Evolutionary conservation across 1,140 invertebrate genomes (phyloP).

Genomic region (Drosophila orena): DNA sequence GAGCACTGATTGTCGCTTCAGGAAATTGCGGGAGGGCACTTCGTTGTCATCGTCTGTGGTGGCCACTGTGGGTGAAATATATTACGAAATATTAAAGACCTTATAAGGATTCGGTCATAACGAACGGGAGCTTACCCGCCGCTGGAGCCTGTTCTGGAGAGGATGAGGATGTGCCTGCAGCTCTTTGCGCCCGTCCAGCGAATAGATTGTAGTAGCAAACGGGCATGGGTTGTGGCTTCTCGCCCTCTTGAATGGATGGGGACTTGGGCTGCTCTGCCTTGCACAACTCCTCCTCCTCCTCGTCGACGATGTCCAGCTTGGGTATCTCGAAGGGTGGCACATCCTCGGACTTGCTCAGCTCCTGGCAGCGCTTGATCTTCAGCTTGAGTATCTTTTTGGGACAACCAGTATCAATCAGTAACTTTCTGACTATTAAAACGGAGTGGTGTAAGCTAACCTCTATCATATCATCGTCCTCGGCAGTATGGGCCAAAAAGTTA

Average conservation of each 20-base stretch:
- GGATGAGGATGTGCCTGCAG: conserved; percentile 75
- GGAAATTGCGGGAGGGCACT: conserved; percentile 90
- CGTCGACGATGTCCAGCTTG: conserved; percentile 67
- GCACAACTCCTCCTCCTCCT: conserved; percentile 64
- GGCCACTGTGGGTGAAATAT: conserved; percentile 63
- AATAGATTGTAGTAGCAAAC: conserved; percentile 83
- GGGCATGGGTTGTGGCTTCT: conserved; percentile 83
- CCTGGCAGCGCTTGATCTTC: conserved; percentile 77
- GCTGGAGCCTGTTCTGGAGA: conserved; percentile 80
- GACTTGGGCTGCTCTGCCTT: conserved; percentile 62
- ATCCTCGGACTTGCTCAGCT: conserved; percentile 70
- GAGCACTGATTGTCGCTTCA: conserved; percentile 93
- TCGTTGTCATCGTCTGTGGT: conserved; percentile 93
- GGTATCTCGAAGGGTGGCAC: conserved; percentile 63
- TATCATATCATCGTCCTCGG: conserved; percentile 75
- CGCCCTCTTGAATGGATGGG: conserved; percentile 65
- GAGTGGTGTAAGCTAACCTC: conserved; percentile 39
- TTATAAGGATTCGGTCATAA: background rate
- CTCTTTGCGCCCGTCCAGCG: conserved; percentile 73
- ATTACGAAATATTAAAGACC: conserved; percentile 1
- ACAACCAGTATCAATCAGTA: background rate
- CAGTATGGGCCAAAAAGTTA: conserved; percentile 69
- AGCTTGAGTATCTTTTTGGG: conserved; percentile 67
- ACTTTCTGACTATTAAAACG: background rate
- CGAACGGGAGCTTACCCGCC: conserved; percentile 61